A percentile compares a stretch with the other conserved stretches of the same genome.
These are phyloP conservation scores for Trichoplax adhaerens DNA, from an alignment of 37 sponge, comb jelly and placozoan species.

Conservation along the genomic window DNA sequence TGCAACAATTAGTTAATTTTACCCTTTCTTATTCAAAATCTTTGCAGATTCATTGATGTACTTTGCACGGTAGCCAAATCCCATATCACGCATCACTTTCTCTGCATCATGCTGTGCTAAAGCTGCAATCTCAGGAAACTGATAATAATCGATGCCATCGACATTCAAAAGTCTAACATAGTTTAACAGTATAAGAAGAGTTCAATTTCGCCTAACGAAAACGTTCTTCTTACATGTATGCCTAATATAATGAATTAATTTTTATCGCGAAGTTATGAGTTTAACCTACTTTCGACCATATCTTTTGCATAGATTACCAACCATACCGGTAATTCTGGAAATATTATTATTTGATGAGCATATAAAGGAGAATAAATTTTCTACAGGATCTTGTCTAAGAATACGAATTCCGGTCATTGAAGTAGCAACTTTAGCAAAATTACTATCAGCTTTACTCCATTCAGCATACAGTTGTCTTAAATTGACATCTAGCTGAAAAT, in stretches of 20 bases:
- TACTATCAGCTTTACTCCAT: slow-evolving; percentile 38
- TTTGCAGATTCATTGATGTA: slow-evolving; percentile 42
- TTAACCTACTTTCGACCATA: slow-evolving; percentile 31
- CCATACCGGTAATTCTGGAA: slow-evolving; percentile 52
- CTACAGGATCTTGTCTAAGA: slow-evolving; percentile 62
- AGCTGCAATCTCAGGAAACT: slow-evolving; percentile 35
- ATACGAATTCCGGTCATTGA: slow-evolving; percentile 31
- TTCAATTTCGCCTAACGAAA: no score
- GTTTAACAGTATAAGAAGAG: no score
- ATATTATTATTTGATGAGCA: slow-evolving; percentile 93
- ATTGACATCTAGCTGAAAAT: slow-evolving; percentile 23
- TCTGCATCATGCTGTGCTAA: slow-evolving; percentile 28
- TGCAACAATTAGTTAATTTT: slow-evolving; percentile 2
- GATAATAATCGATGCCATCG: not conserved
- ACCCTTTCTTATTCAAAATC: slow-evolving; percentile 7
- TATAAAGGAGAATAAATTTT: slow-evolving; percentile 72
- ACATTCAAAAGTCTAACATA: no score
- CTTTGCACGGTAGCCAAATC: slow-evolving; percentile 86
- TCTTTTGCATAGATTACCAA: slow-evolving; percentile 34
- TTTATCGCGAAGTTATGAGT: not conserved
- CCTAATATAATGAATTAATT: no score
- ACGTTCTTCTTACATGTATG: no score
- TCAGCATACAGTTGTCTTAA: slow-evolving; percentile 16
- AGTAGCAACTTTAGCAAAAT: slow-evolving; percentile 12
- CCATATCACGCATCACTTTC: slow-evolving; percentile 33